Percentiles rank a stretch among this genome's conserved stretches.
phyloP scores from a whole-genome alignment of 2,888 invertebrate genomes.

The Dicranocentrus wangi region DNA sequence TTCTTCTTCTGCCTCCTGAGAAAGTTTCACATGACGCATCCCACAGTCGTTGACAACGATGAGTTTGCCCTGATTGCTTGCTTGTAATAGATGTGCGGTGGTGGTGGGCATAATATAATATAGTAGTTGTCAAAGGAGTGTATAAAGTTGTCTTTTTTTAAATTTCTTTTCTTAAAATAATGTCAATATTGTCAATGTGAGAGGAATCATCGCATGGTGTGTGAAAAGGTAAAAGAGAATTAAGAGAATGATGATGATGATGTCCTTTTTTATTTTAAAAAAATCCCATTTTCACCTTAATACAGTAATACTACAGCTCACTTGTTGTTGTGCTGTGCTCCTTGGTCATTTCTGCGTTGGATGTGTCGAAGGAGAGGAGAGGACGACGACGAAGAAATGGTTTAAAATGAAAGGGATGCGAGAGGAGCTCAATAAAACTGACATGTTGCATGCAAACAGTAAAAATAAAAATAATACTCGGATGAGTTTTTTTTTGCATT shows the following conservation, averaged over 20 bases:
- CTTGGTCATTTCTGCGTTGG: too few relatives aligned
- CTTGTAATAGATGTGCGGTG: not conserved
- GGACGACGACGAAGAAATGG: not conserved
- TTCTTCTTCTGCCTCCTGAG: constrained; percentile 7
- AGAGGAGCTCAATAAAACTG: too few relatives aligned
- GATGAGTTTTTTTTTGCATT: not conserved
- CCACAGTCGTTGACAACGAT: not conserved
- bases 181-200: constrained; percentile 10
- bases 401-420: too few relatives aligned
- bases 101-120: not conserved
- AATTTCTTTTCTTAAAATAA: not conserved
- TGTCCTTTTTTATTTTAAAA: not conserved
- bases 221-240: not conserved
- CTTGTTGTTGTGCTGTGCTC: too few relatives aligned
- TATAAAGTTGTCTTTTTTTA: not conserved
- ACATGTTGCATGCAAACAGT: too few relatives aligned
- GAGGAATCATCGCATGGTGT: not conserved
- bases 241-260: not conserved
- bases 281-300: not conserved
- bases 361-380: too few relatives aligned
- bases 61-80: not conserved
- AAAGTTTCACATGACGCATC: constrained; percentile 30
- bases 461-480: not conserved
- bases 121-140: not conserved
- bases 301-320: not conserved